Evolutionary conservation across 1,140 invertebrate species (phyloP).

Genomic region (Drosophila nasuta): DNA sequence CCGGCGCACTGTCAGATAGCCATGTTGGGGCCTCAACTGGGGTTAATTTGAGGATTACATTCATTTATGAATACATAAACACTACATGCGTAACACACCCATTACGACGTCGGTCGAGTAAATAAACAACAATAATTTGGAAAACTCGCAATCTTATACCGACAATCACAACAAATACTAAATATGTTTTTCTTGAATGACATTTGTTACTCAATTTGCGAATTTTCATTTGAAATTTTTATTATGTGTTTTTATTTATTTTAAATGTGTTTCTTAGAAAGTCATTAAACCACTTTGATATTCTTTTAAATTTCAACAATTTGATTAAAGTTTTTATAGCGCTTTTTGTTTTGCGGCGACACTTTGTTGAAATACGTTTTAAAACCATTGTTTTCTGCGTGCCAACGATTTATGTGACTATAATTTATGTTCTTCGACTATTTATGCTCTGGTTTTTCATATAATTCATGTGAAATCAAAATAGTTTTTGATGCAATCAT

Average conservation of each 20-base stretch:
- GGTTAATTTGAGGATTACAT: conserved; percentile 15
- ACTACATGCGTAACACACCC: neutral
- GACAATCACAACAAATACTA: neutral
- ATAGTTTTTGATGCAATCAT: conserved; percentile 20
- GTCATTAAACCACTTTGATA: conserved; percentile 5
- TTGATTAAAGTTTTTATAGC: conserved; percentile 14
- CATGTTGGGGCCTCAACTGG: conserved; percentile 10
- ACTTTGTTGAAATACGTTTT: neutral
- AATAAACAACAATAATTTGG: neutral
- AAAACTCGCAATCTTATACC: neutral
- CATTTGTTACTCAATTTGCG: neutral
- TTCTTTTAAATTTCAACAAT: conserved; percentile 2
- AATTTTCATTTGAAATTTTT: neutral
- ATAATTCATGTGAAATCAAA: conserved; percentile 7
- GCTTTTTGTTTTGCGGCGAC: neutral
- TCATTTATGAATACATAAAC: conserved; percentile 5
- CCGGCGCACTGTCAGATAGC: conserved; percentile 36
- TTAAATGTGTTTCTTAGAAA: neutral
- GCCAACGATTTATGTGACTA: conserved; percentile 9
- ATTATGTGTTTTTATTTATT: neutral
- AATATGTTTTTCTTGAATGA: neutral
- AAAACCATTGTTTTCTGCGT: conserved; percentile 11
- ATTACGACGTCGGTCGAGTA: neutral
- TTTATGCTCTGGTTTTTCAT: conserved; percentile 6
- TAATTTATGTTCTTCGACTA: conserved; percentile 12